Evolutionary conservation across 2,797 vertebrate species (phyloP).

Genomic region (Hemitrygon akajei): DNA sequence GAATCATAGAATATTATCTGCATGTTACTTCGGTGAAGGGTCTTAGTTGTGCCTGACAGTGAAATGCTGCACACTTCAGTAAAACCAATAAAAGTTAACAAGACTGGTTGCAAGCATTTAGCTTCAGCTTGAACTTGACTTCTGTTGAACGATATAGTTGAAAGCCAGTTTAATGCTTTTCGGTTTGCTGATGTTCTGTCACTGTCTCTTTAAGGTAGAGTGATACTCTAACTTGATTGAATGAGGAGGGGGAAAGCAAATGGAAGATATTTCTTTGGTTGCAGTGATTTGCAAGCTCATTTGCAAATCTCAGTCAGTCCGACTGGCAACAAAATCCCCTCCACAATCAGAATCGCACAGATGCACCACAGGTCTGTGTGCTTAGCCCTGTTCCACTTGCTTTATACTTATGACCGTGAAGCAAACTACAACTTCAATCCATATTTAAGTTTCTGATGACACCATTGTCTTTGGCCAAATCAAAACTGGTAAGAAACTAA

Average conservation of each 20-base stretch:
- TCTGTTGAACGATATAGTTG: not conserved
- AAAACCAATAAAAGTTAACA: not conserved
- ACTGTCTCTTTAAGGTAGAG: not conserved
- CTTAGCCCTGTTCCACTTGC: no score
- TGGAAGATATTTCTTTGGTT: not conserved
- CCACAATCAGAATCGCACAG: no score
- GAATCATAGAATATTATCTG: not conserved
- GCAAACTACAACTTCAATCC: no score
- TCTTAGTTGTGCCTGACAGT: not conserved
- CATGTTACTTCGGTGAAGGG: not conserved
- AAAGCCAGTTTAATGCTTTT: not conserved
- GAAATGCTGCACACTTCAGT: not conserved
- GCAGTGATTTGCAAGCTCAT: not conserved
- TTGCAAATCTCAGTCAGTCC: no score
- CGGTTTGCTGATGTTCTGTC: not conserved
- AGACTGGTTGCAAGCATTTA: not conserved
- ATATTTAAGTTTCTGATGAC: no score
- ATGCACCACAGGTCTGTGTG: no score
- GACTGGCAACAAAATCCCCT: no score
- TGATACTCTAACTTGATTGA: not conserved
- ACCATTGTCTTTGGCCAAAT: no score
- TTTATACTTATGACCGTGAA: no score
- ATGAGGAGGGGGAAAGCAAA: not conserved
- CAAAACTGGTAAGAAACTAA: no score
- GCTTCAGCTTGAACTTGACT: not conserved